Conservation (phyloP, 2,888 invertebrate genomes). For the Ophraella communa region DNA sequence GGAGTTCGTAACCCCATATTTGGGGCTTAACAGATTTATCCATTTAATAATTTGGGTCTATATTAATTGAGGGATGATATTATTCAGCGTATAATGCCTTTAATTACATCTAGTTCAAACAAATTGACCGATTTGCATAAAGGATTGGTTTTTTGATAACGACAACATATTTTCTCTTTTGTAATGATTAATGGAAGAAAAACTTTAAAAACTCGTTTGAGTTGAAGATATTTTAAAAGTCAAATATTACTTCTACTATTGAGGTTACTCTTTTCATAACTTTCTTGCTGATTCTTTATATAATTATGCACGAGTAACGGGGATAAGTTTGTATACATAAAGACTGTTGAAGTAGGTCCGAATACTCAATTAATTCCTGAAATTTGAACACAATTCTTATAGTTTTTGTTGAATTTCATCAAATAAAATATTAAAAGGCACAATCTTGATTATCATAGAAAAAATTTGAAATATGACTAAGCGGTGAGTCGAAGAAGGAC, state of each 20-base stretch:
- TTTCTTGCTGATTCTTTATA: neutral
- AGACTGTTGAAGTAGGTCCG: neutral
- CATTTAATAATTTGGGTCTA: slow-evolving; percentile 29
- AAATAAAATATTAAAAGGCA: too few relatives aligned
- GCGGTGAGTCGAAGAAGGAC: too few relatives aligned
- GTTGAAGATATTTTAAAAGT: neutral
- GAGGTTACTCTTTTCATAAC: neutral
- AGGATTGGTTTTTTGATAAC: too few relatives aligned
- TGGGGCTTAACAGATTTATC: slow-evolving; percentile 22
- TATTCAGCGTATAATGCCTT: too few relatives aligned
- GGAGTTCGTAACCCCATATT: slow-evolving; percentile 25
- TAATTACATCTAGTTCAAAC: too few relatives aligned
- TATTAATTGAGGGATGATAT: slow-evolving; percentile 26
- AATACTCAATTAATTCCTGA: neutral
- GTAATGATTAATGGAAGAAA: too few relatives aligned
- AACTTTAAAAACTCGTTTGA: neutral
- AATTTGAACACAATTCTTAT: neutral
- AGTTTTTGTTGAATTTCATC: too few relatives aligned
- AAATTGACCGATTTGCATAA: too few relatives aligned
- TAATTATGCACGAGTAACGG: neutral
- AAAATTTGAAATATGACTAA: too few relatives aligned
- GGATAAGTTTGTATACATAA: neutral
- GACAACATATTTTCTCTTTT: too few relatives aligned
- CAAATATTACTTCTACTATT: too few relatives aligned
- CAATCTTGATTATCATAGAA: too few relatives aligned